Base-by-base conservation (phyloP, 2,888 invertebrate species). In the Sisyra nigra region DNA sequence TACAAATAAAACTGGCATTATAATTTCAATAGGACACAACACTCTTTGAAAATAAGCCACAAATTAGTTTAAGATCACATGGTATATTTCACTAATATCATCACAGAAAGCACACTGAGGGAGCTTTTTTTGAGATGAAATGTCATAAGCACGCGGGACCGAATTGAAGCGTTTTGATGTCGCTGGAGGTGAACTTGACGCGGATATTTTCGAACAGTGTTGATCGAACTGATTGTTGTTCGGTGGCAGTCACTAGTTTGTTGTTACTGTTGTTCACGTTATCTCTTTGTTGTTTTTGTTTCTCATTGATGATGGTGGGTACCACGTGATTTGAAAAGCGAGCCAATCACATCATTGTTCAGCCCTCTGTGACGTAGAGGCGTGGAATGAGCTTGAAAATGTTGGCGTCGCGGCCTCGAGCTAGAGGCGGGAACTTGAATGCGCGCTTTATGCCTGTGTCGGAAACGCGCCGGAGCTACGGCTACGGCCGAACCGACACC, bases 221-320 rank as follows among this genome's bases (percentile, higher is more conserved):
- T 7, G 18, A 38, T 19, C 11, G 9, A 14, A 35, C 35, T 42
- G 61, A 58, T 61, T 60, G 61, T 62, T 60, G 59, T 40, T 30
- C 31, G 14, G 19, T 40, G 17, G 60, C 57, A 55, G 57, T 58
- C 57, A 57, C 57, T 58, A 55, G 59, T 61, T 61, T 59, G 62
- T 60, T 61, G 61, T 59, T 60, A 58, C 60, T 57, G 62, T 61
- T 61, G 61, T 59, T 59, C 58, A 60, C 57, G 60, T 59, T 56
- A 59, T 58, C 39, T 17, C 35, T 43, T 43, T 43, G 38, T 64
- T 63, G 62, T 63, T 63, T 63, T 63, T 63, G 62, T 63, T 64
- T 62, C 62, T 62, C 34, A 44, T 41, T 30, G 42, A 47, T 41
- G 44, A 47, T 29, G 45, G 40, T 41, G 44, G 55, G 57, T 17